phyloP scores from a whole-genome alignment of 2,113 vertebrate species.

The Zosterops hypoxanthus region DNA sequence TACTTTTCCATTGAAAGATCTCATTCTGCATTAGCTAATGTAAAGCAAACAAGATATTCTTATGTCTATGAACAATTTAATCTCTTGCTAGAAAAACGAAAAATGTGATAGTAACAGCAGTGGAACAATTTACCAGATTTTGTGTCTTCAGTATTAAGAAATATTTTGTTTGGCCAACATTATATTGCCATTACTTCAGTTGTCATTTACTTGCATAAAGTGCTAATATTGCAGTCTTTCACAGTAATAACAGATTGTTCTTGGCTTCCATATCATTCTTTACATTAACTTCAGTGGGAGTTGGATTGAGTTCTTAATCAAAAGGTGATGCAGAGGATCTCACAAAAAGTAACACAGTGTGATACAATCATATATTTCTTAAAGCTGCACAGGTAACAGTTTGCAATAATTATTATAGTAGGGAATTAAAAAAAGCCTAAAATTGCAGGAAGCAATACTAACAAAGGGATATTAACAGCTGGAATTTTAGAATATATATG shows the following conservation, averaged over 20 bases:
- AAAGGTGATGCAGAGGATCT: slow-evolving; percentile 28
- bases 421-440: neutral
- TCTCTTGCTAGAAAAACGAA: neutral
- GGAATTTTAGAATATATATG: neutral
- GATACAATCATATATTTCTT: neutral
- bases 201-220: neutral
- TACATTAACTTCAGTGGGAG: slow-evolving; percentile 5
- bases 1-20: neutral
- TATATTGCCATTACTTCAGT: neutral
- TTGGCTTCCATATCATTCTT: neutral
- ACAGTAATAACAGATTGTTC: slow-evolving; percentile 12
- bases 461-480: neutral
- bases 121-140: neutral
- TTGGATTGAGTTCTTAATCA: slow-evolving; percentile 41
- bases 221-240: slow-evolving; percentile 7
- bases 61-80: neutral
- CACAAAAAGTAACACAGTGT: neutral
- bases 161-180: neutral
- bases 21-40: neutral
- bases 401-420: neutral
- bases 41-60: neutral
- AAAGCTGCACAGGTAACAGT: neutral
- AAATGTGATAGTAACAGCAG: neutral
- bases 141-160: neutral
- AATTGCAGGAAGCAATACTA: neutral